Percentiles rank a stretch among this genome's conserved stretches.
Evolutionary conservation across 2,888 invertebrate species (phyloP).

Genomic region (Nymphalis c-album): DNA sequence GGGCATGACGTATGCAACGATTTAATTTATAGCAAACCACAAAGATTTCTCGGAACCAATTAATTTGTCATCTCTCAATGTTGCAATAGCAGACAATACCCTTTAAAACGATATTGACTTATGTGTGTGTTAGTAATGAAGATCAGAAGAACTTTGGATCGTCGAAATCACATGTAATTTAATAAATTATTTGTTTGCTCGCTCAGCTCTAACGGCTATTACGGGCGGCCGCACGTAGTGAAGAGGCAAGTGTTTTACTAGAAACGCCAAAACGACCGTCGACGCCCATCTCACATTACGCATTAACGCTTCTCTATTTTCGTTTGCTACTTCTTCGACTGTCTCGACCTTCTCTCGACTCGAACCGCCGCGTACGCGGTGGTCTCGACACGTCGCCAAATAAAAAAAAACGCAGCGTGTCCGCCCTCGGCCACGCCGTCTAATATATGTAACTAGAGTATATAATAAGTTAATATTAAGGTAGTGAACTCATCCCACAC

Average conservation of each 20-base stretch:
- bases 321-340: slow-evolving; percentile 69
- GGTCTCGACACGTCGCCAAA: slow-evolving; percentile 59
- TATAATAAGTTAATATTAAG: slow-evolving; percentile 50
- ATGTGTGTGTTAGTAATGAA: not conserved
- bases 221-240: slow-evolving; percentile 79
- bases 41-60: too few species aligned
- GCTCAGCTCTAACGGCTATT: slow-evolving; percentile 80
- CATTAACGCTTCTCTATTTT: slow-evolving; percentile 81
- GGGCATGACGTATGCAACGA: too few species aligned
- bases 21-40: too few species aligned
- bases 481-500: slow-evolving; percentile 72
- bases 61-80: too few species aligned
- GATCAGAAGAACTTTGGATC: not conserved
- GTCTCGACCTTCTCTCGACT: slow-evolving; percentile 52
- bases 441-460: slow-evolving; percentile 32
- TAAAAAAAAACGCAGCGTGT: slow-evolving; percentile 40
- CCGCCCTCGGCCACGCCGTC: slow-evolving; percentile 20
- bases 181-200: slow-evolving; percentile 70
- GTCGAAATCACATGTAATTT: slow-evolving; percentile 35
- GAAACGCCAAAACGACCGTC: slow-evolving; percentile 69
- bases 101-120: too few species aligned
- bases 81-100: too few species aligned
- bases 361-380: slow-evolving; percentile 42
- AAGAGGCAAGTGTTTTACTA: slow-evolving; percentile 83
- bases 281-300: slow-evolving; percentile 77